These are phyloP conservation scores for Nephrotoma guestfalica DNA, from an alignment of 2,888 invertebrate species.

Conservation along the genomic window DNA sequence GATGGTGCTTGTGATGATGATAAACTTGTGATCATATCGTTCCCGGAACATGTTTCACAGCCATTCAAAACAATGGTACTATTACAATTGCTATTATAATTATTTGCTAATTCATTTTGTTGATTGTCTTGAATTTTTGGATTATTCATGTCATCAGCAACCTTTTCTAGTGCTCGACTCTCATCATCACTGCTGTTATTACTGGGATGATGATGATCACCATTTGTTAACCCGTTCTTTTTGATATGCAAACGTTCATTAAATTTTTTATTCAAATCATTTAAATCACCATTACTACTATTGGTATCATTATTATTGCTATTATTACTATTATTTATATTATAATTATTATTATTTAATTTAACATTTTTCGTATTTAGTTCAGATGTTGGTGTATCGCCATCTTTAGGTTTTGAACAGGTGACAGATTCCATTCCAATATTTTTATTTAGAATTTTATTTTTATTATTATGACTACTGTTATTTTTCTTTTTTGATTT, in stretches of 20 bases:
- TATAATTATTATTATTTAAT: not conserved
- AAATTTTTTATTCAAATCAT: constrained; percentile 8
- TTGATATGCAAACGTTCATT: constrained; percentile 8
- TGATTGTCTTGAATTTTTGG: not conserved
- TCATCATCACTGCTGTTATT: not conserved
- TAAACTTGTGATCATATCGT: not conserved
- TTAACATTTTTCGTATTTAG: not conserved
- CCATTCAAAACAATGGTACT: not conserved
- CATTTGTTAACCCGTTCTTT: constrained; percentile 11
- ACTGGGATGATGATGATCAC: not conserved
- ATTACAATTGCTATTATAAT: not conserved
- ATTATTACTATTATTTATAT: not conserved
- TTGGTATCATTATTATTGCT: not conserved
- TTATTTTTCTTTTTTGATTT: constrained; percentile 1
- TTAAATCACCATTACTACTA: not conserved
- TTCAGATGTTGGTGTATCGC: not conserved
- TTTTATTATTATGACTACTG: constrained; percentile 1
- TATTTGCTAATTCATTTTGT: not conserved
- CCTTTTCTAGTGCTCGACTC: not conserved
- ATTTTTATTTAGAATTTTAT: not conserved
- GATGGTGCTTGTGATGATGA: not conserved
- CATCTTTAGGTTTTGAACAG: constrained; percentile 1
- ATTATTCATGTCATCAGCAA: not conserved
- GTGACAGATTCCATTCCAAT: constrained; percentile 1
- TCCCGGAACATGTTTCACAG: not conserved